Evolutionary conservation across 2,888 invertebrate species (phyloP).

Genomic region (Sphecodes monilicornis): DNA sequence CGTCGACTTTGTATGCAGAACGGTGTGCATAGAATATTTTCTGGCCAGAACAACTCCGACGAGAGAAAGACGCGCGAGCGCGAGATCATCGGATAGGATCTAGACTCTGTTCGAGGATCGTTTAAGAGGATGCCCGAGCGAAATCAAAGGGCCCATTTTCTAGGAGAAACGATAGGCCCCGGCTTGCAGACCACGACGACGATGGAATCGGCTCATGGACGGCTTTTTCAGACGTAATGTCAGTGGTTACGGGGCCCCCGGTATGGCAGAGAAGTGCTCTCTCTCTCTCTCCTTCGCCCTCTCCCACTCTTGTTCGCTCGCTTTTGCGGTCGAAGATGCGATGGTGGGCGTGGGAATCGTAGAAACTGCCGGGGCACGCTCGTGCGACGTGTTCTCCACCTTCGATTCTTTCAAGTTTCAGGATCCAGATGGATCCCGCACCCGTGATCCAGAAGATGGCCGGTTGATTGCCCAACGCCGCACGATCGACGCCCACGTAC

Average conservation of each 20-base stretch:
- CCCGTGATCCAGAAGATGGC: constrained; percentile 52
- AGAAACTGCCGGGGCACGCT: constrained; percentile 70
- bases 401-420: constrained; percentile 33
- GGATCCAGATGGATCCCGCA: constrained; percentile 25
- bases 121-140: constrained; percentile 22
- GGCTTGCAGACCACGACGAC: constrained; percentile 44
- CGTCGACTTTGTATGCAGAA: constrained; percentile 9
- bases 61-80: background rate
- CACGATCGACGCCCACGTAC: constrained; percentile 62
- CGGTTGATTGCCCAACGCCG: constrained; percentile 47
- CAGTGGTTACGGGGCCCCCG: constrained; percentile 66
- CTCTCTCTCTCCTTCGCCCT: too few relatives aligned
- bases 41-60: background rate
- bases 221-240: constrained; percentile 72
- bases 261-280: constrained; percentile 25
- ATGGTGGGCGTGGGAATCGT: constrained; percentile 76
- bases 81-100: background rate
- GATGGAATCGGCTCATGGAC: constrained; percentile 64
- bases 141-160: constrained; percentile 39
- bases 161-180: constrained; percentile 32
- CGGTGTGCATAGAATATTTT: background rate
- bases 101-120: background rate
- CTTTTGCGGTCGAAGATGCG: constrained; percentile 1
- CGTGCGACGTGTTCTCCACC: constrained; percentile 40
- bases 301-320: too few relatives aligned